phyloP scores from a whole-genome alignment of 2,888 invertebrate genomes.

The Nezara viridula region DNA sequence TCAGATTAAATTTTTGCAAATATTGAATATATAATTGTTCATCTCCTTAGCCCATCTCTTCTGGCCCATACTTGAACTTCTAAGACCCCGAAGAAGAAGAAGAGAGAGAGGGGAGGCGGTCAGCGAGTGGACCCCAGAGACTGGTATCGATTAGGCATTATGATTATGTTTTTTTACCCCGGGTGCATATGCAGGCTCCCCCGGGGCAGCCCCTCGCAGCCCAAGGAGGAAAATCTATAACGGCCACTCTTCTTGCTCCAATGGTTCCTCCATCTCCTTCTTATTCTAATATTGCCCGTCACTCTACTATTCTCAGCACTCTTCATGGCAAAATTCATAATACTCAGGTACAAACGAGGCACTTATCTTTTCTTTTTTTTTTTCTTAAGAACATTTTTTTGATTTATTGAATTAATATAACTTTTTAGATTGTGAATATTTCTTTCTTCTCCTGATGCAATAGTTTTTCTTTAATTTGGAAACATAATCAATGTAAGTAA shows the following conservation, averaged over 20 bases:
- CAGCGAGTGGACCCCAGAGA: constrained; percentile 26
- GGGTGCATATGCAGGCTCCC: constrained; percentile 55
- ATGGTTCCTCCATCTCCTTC: constrained; percentile 12
- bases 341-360: neutral
- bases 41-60: neutral
- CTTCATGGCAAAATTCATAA: neutral
- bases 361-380: neutral
- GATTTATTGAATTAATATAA: too few relatives aligned
- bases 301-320: neutral
- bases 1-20: too few relatives aligned
- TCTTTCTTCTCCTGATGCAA: too few relatives aligned
- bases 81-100: neutral
- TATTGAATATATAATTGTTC: too few relatives aligned
- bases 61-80: neutral
- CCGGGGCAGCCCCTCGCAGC: constrained; percentile 15
- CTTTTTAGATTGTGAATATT: too few relatives aligned
- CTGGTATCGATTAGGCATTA: constrained; percentile 58
- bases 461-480: too few relatives aligned
- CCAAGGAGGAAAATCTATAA: constrained; percentile 35
- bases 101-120: neutral
- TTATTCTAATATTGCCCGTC: constrained; percentile 39
- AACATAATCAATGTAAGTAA: too few relatives aligned
- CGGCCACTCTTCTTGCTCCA: constrained; percentile 34
- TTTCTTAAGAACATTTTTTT: too few relatives aligned
- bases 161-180: constrained; percentile 57